phyloP scores from a whole-genome alignment of 1,140 invertebrate genomes.

The Trinorchestia longiramus region DNA sequence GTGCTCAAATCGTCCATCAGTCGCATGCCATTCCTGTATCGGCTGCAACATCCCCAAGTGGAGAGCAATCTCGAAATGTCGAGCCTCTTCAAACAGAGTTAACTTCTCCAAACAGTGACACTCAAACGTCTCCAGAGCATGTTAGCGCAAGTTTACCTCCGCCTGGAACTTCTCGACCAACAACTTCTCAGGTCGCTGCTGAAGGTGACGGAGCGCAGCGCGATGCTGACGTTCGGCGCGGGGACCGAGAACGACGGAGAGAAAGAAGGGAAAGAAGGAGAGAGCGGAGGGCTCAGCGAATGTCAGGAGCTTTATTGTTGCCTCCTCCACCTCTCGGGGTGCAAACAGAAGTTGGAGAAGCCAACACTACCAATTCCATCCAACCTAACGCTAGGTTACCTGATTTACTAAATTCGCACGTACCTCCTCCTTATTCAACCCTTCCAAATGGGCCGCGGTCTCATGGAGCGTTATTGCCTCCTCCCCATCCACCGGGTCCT shows the following conservation, averaged over 20 bases:
- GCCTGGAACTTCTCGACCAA: conserved; percentile 39
- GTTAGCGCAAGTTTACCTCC: conserved; percentile 36
- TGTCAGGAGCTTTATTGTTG: conserved; percentile 34
- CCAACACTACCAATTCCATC: background rate
- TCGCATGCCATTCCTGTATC: conserved; percentile 12
- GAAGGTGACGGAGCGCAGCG: conserved; percentile 1
- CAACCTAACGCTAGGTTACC: conserved; percentile 53
- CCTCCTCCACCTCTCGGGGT: background rate
- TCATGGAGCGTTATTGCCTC: conserved; percentile 32
- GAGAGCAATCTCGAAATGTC: conserved; percentile 15
- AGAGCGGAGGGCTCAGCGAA: conserved; percentile 50
- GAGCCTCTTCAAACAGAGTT: conserved; percentile 36
- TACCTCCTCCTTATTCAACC: conserved; percentile 55
- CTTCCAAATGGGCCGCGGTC: conserved; percentile 43
- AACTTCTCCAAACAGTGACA: conserved; percentile 15
- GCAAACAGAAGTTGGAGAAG: conserved; percentile 54
- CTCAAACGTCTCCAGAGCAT: conserved; percentile 19
- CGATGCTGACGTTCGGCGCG: conserved; percentile 36
- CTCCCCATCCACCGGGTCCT: conserved; percentile 25
- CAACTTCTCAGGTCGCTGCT: conserved; percentile 38
- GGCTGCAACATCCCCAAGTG: background rate
- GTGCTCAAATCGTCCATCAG: conserved; percentile 28
- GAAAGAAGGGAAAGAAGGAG: conserved; percentile 54
- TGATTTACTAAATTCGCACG: conserved; percentile 56
- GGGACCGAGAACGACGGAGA: conserved; percentile 52